Evolutionary conservation across 2,888 invertebrate genomes (phyloP).

Genomic region (Harpagoxenus sublaevis): DNA sequence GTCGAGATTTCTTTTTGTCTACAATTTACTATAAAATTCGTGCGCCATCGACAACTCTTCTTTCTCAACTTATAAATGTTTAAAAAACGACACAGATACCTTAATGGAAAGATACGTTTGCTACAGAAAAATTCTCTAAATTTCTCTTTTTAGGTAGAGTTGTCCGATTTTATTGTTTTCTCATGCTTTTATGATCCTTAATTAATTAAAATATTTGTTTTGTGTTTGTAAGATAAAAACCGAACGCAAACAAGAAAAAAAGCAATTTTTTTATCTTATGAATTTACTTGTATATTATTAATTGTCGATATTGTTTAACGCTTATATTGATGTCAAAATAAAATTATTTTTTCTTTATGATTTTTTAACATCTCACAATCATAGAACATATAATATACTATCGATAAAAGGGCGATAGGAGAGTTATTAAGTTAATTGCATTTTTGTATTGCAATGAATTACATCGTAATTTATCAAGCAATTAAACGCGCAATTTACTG

Average conservation of each 20-base stretch:
- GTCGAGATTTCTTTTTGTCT: not conserved
- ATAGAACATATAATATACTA: not conserved
- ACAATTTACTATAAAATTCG: conserved; percentile 20
- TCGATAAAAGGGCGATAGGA: not conserved
- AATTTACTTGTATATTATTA: not conserved
- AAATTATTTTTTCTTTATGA: not conserved
- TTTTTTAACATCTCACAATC: not conserved
- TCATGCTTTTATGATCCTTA: not conserved
- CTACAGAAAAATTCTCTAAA: not conserved
- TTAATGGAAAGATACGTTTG: not conserved
- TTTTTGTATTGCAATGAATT: conserved; percentile 22
- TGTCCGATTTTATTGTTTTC: not conserved
- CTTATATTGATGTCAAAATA: not conserved
- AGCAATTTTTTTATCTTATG: not conserved
- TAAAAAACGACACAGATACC: not conserved
- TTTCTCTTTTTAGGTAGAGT: not conserved
- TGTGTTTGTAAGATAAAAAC: not conserved
- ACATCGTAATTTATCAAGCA: not conserved
- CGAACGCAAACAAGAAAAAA: not conserved
- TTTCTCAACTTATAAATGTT: conserved; percentile 19
- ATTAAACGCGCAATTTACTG: conserved; percentile 25
- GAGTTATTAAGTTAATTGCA: conserved; percentile 6
- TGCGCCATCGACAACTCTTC: conserved; percentile 7
- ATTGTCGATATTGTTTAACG: not conserved
- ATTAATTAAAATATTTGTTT: not conserved